phyloP scores from a whole-genome alignment of 2,797 vertebrate genomes.

The Poecilia gillii region DNA sequence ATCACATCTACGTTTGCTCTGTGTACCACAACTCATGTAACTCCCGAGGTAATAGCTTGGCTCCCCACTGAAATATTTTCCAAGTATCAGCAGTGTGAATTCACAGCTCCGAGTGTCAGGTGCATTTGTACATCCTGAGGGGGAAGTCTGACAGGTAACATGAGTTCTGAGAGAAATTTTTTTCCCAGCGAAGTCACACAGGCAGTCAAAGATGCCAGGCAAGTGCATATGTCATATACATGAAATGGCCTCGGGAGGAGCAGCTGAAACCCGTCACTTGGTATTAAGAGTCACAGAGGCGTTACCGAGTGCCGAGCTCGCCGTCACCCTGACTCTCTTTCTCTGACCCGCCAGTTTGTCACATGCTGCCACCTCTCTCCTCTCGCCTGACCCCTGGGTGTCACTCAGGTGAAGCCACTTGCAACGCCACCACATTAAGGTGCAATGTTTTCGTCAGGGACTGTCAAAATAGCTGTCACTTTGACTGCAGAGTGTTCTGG shows the following conservation, averaged over 20 bases:
- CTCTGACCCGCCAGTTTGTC: constrained; percentile 57
- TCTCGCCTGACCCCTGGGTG: constrained; percentile 60
- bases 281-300: constrained; percentile 64
- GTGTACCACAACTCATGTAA: constrained; percentile 28
- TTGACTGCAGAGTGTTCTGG: constrained; percentile 51
- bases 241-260: constrained; percentile 71
- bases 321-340: constrained; percentile 47
- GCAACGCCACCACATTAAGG: constrained; percentile 54
- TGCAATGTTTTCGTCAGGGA: constrained; percentile 60
- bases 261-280: constrained; percentile 72
- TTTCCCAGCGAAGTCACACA: constrained; percentile 52
- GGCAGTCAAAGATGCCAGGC: constrained; percentile 67
- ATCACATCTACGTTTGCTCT: constrained; percentile 21
- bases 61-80: constrained; percentile 40
- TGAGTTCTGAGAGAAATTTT: constrained; percentile 57
- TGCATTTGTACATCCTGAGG: constrained; percentile 64
- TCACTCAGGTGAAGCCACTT: constrained; percentile 57
- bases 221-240: constrained; percentile 77
- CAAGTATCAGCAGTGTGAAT: constrained; percentile 44
- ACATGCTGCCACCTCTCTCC: constrained; percentile 62
- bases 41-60: constrained; percentile 39
- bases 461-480: constrained; percentile 70
- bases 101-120: constrained; percentile 54
- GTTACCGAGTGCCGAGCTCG: constrained; percentile 40
- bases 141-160: constrained; percentile 65